Percentiles rank a stretch among this genome's conserved stretches.
Conservation (phyloP, 2,888 invertebrate genomes). For the Cantharis nigra region DNA sequence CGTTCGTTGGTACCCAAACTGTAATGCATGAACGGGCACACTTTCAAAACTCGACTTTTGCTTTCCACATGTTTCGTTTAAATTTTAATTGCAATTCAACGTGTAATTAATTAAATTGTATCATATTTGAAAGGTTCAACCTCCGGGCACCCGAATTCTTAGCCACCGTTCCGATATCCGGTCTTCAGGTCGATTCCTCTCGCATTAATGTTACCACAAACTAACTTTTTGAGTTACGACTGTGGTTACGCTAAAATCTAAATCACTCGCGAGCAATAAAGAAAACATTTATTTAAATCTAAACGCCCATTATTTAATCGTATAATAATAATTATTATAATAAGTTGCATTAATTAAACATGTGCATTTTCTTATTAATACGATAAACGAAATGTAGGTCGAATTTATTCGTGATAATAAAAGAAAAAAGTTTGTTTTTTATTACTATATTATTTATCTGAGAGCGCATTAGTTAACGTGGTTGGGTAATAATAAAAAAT, state of each 20-base stretch:
- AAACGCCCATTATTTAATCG: conserved; percentile 9
- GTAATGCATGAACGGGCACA: background rate
- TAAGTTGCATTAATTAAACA: conserved; percentile 2
- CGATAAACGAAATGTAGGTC: conserved; percentile 53
- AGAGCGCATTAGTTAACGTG: conserved; percentile 3
- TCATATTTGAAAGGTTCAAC: background rate
- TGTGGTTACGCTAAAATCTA: background rate
- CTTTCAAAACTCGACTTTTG: background rate
- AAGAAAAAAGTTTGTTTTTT: conserved; percentile 36
- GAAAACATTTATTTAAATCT: conserved; percentile 20
- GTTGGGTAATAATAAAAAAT: background rate
- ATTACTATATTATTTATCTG: conserved; percentile 7
- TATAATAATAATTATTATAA: background rate
- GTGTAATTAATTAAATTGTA: background rate
- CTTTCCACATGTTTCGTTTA: background rate
- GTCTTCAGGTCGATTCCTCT: background rate
- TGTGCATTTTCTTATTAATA: conserved; percentile 36
- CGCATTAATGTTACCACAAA: background rate
- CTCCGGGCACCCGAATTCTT: background rate
- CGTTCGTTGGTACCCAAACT: background rate
- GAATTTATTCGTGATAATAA: conserved; percentile 50
- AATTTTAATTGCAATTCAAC: background rate
- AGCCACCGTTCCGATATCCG: background rate
- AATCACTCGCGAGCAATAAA: conserved; percentile 18
- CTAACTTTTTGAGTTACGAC: background rate